These are phyloP conservation scores for Troides oblongomaculatus DNA, from an alignment of 2,888 invertebrate species.

Conservation along the genomic window DNA sequence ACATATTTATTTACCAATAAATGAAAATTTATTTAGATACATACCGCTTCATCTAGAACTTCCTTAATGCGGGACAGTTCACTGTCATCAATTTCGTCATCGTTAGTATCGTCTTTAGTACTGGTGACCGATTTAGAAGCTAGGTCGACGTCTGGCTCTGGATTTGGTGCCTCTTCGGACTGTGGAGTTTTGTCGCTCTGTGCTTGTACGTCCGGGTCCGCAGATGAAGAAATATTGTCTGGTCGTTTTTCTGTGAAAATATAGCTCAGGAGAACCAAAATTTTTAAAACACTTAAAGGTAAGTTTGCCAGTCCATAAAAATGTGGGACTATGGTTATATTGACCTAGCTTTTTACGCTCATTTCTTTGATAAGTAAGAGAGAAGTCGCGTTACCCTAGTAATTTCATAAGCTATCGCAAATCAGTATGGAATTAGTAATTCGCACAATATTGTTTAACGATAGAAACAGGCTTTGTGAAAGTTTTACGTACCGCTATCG, in stretches of 20 bases:
- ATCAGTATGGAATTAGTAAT: too few species aligned
- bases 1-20: neutral
- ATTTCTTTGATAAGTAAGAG: too few species aligned
- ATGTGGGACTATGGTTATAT: too few species aligned
- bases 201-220: conserved; percentile 49
- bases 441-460: too few species aligned
- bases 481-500: too few species aligned
- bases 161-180: conserved; percentile 41
- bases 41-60: conserved; percentile 67
- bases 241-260: conserved; percentile 57
- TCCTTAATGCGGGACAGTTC: conserved; percentile 66
- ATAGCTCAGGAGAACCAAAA: too few species aligned
- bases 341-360: too few species aligned
- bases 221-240: conserved; percentile 53
- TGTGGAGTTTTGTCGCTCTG: conserved; percentile 43
- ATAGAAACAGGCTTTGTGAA: too few species aligned
- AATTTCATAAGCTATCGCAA: too few species aligned
- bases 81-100: conserved; percentile 65
- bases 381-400: too few species aligned
- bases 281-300: too few species aligned
- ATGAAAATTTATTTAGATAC: neutral
- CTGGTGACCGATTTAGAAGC: conserved; percentile 48
- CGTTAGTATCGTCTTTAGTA: conserved; percentile 55
- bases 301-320: too few species aligned
- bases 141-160: conserved; percentile 48